Evolutionary conservation across 2,797 vertebrate genomes (phyloP).

Genomic region (Glyptemys insculpta): DNA sequence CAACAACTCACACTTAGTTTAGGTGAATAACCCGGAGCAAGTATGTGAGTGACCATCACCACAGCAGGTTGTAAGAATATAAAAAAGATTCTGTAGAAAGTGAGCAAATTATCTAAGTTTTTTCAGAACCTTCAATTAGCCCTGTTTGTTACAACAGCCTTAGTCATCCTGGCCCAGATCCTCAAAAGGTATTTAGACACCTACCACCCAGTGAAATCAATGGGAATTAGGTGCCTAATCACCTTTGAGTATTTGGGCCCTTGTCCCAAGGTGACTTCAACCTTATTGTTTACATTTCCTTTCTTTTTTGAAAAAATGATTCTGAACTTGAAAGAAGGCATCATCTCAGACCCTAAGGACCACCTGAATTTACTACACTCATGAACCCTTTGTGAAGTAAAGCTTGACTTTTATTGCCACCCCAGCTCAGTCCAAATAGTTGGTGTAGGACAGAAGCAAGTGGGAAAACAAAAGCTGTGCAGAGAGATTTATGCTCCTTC

Average conservation of each 20-base stretch:
- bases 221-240: background rate
- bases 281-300: background rate
- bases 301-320: background rate
- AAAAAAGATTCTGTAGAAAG: background rate
- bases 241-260: background rate
- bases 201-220: background rate
- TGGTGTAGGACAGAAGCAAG: background rate
- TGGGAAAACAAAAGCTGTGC: background rate
- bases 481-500: background rate
- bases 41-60: background rate
- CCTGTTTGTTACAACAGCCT: background rate
- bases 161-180: background rate
- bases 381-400: background rate
- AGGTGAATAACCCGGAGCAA: background rate
- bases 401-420: background rate
- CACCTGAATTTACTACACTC: background rate
- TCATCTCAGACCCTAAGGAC: background rate
- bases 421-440: background rate
- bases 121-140: background rate
- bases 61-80: background rate
- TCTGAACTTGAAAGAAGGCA: background rate
- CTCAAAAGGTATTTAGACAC: background rate
- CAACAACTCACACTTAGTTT: background rate
- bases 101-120: background rate
- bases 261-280: background rate